A percentile compares a stretch with the other conserved stretches of the same genome.
Conservation (phyloP, 2,797 vertebrate genomes). For the Gymnodraco acuticeps region DNA sequence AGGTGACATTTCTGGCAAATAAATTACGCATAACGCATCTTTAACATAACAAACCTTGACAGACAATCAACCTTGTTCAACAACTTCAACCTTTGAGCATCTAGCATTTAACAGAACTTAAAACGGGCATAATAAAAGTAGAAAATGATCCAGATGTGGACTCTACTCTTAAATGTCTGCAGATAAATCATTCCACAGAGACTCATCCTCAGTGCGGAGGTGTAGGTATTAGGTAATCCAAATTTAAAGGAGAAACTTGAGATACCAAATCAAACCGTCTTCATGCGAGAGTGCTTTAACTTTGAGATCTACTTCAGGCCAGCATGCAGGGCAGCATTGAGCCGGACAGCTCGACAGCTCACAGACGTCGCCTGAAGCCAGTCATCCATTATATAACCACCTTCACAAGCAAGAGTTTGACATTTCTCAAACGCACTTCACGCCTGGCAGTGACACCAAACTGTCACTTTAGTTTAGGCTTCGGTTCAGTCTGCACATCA, state of each 20-base stretch:
- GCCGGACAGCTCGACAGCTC: slow-evolving; percentile 50
- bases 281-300: slow-evolving; percentile 2
- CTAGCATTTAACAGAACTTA: too few relatives aligned
- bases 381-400: slow-evolving; percentile 61
- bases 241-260: slow-evolving; percentile 20
- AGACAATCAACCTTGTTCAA: too few relatives aligned
- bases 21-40: too few relatives aligned
- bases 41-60: too few relatives aligned
- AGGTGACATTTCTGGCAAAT: too few relatives aligned
- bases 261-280: slow-evolving; percentile 7
- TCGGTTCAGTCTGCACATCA: slow-evolving; percentile 27
- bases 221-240: not conserved
- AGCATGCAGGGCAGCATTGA: slow-evolving; percentile 15
- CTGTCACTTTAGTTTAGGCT: slow-evolving; percentile 56
- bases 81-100: too few relatives aligned
- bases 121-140: too few relatives aligned
- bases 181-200: not conserved
- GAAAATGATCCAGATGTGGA: too few relatives aligned
- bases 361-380: slow-evolving; percentile 33
- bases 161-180: not conserved
- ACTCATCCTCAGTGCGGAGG: not conserved
- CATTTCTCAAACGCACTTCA: slow-evolving; percentile 55
- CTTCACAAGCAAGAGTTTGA: slow-evolving; percentile 50
- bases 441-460: slow-evolving; percentile 50
- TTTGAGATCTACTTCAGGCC: slow-evolving; percentile 43